A percentile compares a stretch with the other conserved stretches of the same genome.
These are phyloP conservation scores for Euproctis similis DNA, from an alignment of 2,888 invertebrate species.

Conservation along the genomic window DNA sequence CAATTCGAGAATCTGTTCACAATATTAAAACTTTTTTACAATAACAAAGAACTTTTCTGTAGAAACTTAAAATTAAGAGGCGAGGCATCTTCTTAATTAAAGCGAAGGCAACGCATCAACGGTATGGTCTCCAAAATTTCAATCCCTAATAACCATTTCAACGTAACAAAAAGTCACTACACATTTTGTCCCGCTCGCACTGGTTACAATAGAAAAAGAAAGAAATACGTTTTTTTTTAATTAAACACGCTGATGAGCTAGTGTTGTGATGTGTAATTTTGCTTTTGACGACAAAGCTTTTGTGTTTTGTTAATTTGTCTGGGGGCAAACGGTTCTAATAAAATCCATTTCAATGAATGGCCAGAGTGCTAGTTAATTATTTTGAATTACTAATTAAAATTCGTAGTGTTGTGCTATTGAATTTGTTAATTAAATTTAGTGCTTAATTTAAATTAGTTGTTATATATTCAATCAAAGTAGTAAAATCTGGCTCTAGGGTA, in stretches of 20 bases:
- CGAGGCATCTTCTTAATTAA: conserved; percentile 38
- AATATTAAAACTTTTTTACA: conserved; percentile 35
- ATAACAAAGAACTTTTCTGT: conserved; percentile 31
- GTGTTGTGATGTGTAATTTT: conserved; percentile 35
- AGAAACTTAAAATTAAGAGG: conserved; percentile 30
- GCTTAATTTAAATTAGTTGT: too few relatives aligned
- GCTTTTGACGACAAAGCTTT: conserved; percentile 29
- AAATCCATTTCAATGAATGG: too few relatives aligned
- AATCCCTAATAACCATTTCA: conserved; percentile 34
- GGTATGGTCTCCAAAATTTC: conserved; percentile 24
- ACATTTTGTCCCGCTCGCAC: conserved; percentile 23
- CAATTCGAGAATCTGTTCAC: conserved; percentile 23
- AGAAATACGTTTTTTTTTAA: conserved; percentile 33
- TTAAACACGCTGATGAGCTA: conserved; percentile 35
- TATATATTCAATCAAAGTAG: too few relatives aligned
- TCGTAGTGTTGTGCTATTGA: too few relatives aligned
- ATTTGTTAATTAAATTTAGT: too few relatives aligned
- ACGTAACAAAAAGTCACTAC: conserved; percentile 29
- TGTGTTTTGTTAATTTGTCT: conserved; percentile 22
- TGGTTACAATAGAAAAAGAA: conserved; percentile 26
- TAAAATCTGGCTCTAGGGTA: too few relatives aligned
- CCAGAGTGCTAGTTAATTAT: too few relatives aligned
- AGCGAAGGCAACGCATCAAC: conserved; percentile 29
- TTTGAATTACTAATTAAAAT: too few relatives aligned
- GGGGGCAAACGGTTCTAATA: conserved; percentile 2